These are phyloP conservation scores for Halichondria panicea DNA, from an alignment of 37 sponge, comb jelly and placozoan species.

Conservation along the genomic window DNA sequence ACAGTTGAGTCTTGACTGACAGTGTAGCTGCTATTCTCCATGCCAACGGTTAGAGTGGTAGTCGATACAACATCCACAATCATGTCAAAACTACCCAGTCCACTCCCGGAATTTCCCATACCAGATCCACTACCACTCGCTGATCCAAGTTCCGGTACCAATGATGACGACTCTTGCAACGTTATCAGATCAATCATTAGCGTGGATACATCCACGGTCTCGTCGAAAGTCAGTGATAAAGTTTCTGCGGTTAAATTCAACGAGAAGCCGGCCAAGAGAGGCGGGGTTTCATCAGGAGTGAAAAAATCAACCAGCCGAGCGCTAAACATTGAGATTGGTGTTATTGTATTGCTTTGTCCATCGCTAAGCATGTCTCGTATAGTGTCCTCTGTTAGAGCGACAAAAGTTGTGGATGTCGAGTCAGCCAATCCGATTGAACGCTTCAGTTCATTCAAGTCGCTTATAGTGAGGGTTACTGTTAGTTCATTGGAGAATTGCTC, in stretches of 20 bases:
- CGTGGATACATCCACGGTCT: conserved; percentile 76
- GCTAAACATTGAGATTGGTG: conserved; percentile 2
- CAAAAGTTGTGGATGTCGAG: conserved; percentile 22
- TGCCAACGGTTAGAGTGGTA: conserved; percentile 45
- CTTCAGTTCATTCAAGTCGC: conserved; percentile 84
- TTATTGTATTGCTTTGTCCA: conserved; percentile 40
- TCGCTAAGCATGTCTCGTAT: conserved; percentile 72
- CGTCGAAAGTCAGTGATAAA: conserved; percentile 79
- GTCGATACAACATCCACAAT: not conserved
- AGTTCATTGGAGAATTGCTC: conserved; percentile 23
- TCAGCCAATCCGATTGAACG: conserved; percentile 70
- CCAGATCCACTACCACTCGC: conserved; percentile 37
- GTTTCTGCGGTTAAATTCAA: conserved; percentile 77
- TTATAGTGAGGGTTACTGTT: conserved; percentile 36
- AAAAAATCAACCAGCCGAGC: conserved; percentile 25
- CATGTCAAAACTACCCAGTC: not conserved
- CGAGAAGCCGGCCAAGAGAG: conserved; percentile 58
- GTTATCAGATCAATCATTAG: conserved; percentile 65
- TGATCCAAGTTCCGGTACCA: not conserved
- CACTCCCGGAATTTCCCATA: not conserved
- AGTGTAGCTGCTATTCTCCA: conserved; percentile 56
- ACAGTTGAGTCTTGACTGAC: conserved; percentile 57
- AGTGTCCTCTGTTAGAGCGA: conserved; percentile 30
- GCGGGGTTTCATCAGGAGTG: conserved; percentile 68
- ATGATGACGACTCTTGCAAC: conserved; percentile 34